Evolutionary conservation across 2,113 vertebrate genomes (phyloP), one percentile per base, ranked within the genome.

Genomic region (mouse (Mus musculus)): DNA sequence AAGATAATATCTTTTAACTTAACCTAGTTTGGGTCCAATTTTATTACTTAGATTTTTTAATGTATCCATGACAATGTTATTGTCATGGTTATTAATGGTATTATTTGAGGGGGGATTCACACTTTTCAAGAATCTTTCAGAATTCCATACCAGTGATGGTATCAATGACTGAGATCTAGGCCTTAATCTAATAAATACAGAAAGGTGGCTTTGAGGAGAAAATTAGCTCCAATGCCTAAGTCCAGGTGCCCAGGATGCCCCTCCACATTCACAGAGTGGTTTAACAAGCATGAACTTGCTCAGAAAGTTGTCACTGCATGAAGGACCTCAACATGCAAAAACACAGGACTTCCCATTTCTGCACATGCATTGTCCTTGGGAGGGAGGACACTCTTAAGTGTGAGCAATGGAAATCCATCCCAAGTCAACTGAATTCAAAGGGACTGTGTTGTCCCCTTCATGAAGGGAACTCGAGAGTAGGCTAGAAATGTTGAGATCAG

Each of bases 371-470:
- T 46, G 75, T 36, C 12, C 39, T 46, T 22, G 71, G 46, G n/a
- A n/a, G 20, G 54, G 52, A 16, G 36, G 22, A 8, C 46, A 88
- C 76, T 65, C 81, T 77, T 69, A 91, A 42, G 19, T 24, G 3
- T 56, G 71, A 86, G 1, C 76, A 80, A 52, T 28, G 19, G 88
- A 91, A 86, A 71, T n/a, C 9, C 28, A 89, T 59, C 59, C 61
- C 77, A 82, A 78, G 54, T 77, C 59, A 96, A 88, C 61, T 69
- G 77, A 90, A 85, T 63, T n/a, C 42, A 89, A 72, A 94, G 12
- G 24, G 33, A 93, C 84, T 19, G 12, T 30, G 65, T 26, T 54
- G 13, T 26, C 3, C 3, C 56, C 17, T 52, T 54, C 82, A 46
- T 69, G 22, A 95, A 92, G 39, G 54, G 69, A 92, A 94, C 12